Evolutionary conservation across 2,888 invertebrate species (phyloP), one percentile per base, ranked within the genome.

Genomic region (Macrosiphum euphorbiae): DNA sequence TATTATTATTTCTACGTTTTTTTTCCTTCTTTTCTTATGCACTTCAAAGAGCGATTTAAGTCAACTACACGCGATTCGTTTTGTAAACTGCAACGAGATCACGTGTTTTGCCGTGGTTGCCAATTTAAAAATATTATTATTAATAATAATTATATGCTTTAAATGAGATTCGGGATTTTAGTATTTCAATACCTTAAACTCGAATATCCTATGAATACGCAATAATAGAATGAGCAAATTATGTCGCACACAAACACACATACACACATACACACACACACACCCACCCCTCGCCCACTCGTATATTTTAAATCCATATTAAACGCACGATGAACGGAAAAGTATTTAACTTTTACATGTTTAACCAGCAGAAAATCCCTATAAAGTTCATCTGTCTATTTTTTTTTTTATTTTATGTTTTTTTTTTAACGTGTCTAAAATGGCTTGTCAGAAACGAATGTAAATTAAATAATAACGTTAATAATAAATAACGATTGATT

Each of bases 291-390:
- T 5, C 13, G 26, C 52, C 7, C 24, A 7, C 5, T 28, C 41
- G 41, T 84, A 24, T 85, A 85, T 85, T 85, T 44, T 85, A 85
- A 85, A 13, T 24, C 44, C 85, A 85, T 44, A 85, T 44, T 35
- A 85, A 44, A 85, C 13, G 44, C 55, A 13, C 91, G 44, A 44
- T 85, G 44, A 58, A 91, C 44, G 44, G 85, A 85, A 86, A 91
- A 44, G 44, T 85, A 91, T 85, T 55, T 44, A 47, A 44, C 44
- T 78, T 52, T 52, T 90, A 84, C 44, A 55, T 84, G 91, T 91
- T 91, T 28, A 91, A 91, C 91, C 41, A 44, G 44, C n/a, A 58
- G 85, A 85, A 55, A 85, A 86, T 58, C 91, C 55, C 58, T 55
- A 20, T 84, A 84, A 84, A 90, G 52, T 52, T 90, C 67, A 67